Conservation (phyloP, 2,888 invertebrate genomes). For the Blera fallax region DNA sequence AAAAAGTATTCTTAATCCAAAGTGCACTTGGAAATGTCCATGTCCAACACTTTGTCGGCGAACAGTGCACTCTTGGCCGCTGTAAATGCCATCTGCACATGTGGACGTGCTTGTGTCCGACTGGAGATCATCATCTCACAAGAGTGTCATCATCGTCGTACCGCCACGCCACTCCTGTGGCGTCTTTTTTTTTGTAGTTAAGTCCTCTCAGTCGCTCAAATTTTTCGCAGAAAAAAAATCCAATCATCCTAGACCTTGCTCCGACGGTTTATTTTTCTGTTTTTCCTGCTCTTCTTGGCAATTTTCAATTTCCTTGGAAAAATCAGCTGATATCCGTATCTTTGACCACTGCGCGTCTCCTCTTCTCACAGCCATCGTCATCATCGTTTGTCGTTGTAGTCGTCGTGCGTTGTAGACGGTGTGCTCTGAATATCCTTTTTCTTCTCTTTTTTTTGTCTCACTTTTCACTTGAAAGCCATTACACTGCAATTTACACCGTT, state of each 20-base stretch:
- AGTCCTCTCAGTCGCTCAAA: neutral
- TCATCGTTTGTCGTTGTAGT: neutral
- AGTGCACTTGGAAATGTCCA: constrained; percentile 51
- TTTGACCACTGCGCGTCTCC: neutral
- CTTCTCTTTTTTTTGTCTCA: neutral
- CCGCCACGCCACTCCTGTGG: constrained; percentile 26
- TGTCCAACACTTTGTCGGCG: constrained; percentile 56
- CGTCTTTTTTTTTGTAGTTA: too few species aligned
- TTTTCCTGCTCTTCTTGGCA: neutral
- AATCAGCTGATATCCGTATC: constrained; percentile 60
- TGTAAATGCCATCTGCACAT: constrained; percentile 29
- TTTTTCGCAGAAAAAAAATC: constrained; percentile 35
- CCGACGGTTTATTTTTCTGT: neutral
- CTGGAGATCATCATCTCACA: constrained; percentile 49
- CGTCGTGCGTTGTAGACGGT: neutral
- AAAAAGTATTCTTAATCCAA: constrained; percentile 11
- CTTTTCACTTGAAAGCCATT: constrained; percentile 50
- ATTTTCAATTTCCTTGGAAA: constrained; percentile 63
- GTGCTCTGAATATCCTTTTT: constrained; percentile 2
- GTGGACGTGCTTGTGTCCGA: constrained; percentile 49
- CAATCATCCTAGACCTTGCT: constrained; percentile 60
- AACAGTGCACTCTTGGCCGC: constrained; percentile 1
- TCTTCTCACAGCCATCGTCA: neutral
- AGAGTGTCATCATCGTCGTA: constrained; percentile 33
- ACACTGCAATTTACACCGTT: constrained; percentile 69